A percentile compares a stretch with the other conserved stretches of the same genome.
These are phyloP conservation scores for Epirrita christyi DNA, from an alignment of 2,888 invertebrate species.

Conservation along the genomic window DNA sequence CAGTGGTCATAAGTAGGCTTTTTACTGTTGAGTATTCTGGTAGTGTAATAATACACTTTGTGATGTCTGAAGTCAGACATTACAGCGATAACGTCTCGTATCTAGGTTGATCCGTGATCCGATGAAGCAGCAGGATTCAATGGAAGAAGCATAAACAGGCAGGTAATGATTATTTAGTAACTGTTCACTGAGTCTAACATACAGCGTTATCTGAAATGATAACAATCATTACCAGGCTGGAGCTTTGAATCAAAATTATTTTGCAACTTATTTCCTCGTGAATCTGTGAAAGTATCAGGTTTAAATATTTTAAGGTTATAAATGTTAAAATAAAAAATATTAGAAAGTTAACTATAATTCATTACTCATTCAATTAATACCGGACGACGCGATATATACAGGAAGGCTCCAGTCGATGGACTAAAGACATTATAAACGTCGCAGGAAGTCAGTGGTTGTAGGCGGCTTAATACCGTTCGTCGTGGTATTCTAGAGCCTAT, in stretches of 20 bases:
- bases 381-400: too few species aligned
- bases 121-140: slow-evolving; percentile 26
- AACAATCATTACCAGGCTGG: slow-evolving; percentile 23
- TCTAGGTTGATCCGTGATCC: slow-evolving; percentile 38
- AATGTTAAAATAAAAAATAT: slow-evolving; percentile 7
- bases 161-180: slow-evolving; percentile 42
- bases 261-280: slow-evolving; percentile 4
- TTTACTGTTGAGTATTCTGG: slow-evolving; percentile 53
- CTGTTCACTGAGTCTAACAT: slow-evolving; percentile 38
- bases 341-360: too few species aligned
- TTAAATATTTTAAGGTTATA: neutral
- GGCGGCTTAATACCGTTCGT: too few species aligned
- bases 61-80: slow-evolving; percentile 46
- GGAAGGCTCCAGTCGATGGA: too few species aligned
- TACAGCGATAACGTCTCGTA: slow-evolving; percentile 46
- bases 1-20: slow-evolving; percentile 60
- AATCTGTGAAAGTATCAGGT: neutral
- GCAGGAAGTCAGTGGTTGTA: too few species aligned
- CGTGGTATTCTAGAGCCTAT: too few species aligned
- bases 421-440: too few species aligned
- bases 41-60: slow-evolving; percentile 47
- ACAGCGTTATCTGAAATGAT: slow-evolving; percentile 17
- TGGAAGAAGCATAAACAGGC: slow-evolving; percentile 41
- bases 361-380: too few species aligned
- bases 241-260: slow-evolving; percentile 10